Conservation (phyloP, 2,797 vertebrate species). For the Rhadinocentrus ornatus region DNA sequence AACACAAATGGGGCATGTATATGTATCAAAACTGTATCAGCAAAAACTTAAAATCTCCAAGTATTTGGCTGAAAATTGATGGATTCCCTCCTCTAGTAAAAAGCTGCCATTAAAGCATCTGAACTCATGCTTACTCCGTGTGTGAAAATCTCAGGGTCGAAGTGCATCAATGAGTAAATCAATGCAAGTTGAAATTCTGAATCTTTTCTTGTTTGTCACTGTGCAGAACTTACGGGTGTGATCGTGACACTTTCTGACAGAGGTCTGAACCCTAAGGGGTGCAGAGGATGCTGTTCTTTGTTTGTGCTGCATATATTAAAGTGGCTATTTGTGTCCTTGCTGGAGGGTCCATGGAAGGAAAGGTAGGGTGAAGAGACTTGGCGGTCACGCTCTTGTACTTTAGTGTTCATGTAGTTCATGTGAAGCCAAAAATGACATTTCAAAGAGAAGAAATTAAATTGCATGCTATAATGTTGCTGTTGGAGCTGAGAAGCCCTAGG, state of each 20-base stretch:
- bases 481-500: neutral
- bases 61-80: slow-evolving; percentile 31
- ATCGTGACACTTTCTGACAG: slow-evolving; percentile 66
- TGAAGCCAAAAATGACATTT: slow-evolving; percentile 8
- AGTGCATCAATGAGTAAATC: slow-evolving; percentile 39
- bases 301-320: slow-evolving; percentile 68
- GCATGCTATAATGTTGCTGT: neutral
- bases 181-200: slow-evolving; percentile 46
- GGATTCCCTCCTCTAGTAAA: slow-evolving; percentile 23
- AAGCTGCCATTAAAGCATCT: slow-evolving; percentile 27
- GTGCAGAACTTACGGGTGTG: slow-evolving; percentile 45
- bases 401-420: neutral
- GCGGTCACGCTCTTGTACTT: slow-evolving; percentile 21
- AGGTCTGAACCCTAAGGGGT: slow-evolving; percentile 57
- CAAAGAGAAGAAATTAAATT: neutral
- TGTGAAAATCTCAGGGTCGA: slow-evolving; percentile 13
- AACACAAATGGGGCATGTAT: slow-evolving; percentile 1
- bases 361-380: slow-evolving; percentile 38
- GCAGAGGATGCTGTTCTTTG: slow-evolving; percentile 57
- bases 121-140: slow-evolving; percentile 13
- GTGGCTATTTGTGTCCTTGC: slow-evolving; percentile 64
- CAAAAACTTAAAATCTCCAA: slow-evolving; percentile 38
- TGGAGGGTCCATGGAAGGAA: slow-evolving; percentile 49
- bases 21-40: slow-evolving; percentile 33
- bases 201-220: slow-evolving; percentile 37